Evolutionary conservation across 2,888 invertebrate genomes (phyloP).

Genomic region (Chloroclystis v-ata): DNA sequence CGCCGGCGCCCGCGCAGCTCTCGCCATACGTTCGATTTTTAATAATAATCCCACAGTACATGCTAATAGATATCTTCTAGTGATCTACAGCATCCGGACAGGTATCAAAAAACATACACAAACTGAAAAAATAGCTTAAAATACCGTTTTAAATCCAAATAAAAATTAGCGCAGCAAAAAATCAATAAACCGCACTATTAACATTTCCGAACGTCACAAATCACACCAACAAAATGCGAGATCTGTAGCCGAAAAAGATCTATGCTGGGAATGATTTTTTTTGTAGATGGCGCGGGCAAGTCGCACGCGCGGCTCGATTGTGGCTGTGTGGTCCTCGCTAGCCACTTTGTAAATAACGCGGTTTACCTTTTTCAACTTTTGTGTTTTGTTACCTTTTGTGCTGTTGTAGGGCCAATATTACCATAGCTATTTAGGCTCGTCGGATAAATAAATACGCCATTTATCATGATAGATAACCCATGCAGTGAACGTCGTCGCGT

Average conservation of each 20-base stretch:
- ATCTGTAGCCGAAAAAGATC: slow-evolving; percentile 75
- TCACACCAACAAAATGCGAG: slow-evolving; percentile 77
- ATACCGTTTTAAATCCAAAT: slow-evolving; percentile 23
- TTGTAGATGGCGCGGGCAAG: slow-evolving; percentile 61
- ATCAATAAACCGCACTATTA: slow-evolving; percentile 65
- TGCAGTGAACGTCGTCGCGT: slow-evolving; percentile 66
- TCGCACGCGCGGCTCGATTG: slow-evolving; percentile 78
- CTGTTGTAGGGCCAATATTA: slow-evolving; percentile 78
- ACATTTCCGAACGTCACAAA: slow-evolving; percentile 77
- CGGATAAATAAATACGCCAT: slow-evolving; percentile 78
- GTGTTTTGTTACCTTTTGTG: slow-evolving; percentile 79
- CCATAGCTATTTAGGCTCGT: slow-evolving; percentile 78
- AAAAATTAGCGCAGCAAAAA: slow-evolving; percentile 43
- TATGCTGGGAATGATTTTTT: slow-evolving; percentile 71
- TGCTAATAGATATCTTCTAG: background rate
- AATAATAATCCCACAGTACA: slow-evolving; percentile 27
- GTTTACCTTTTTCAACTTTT: slow-evolving; percentile 79
- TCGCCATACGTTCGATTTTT: slow-evolving; percentile 59
- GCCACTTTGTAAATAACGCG: slow-evolving; percentile 79
- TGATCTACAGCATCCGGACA: background rate
- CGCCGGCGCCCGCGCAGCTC: slow-evolving; percentile 30
- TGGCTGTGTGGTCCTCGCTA: slow-evolving; percentile 77
- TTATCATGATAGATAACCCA: slow-evolving; percentile 77
- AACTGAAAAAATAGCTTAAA: slow-evolving; percentile 23
- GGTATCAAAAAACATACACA: slow-evolving; percentile 15